Evolutionary conservation across 2,113 vertebrate species (phyloP).

Genomic region (Zosterops pallidus): DNA sequence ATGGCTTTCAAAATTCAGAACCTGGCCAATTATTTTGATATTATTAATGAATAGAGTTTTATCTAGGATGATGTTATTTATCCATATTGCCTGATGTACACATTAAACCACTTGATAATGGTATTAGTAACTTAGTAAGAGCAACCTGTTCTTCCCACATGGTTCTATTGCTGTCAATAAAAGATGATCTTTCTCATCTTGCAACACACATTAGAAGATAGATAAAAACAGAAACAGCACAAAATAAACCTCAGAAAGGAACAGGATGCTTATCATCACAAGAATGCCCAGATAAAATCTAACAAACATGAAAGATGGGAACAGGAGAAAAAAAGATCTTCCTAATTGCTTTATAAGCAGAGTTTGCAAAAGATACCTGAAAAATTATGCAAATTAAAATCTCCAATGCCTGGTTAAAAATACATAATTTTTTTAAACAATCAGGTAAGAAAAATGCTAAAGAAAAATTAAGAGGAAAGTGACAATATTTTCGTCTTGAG

Average conservation of each 20-base stretch:
- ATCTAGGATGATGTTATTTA: background rate
- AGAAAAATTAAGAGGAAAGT: background rate
- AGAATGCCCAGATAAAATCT: conserved; percentile 30
- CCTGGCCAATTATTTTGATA: background rate
- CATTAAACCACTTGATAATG: background rate
- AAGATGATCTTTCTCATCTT: conserved; percentile 8
- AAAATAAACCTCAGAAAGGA: conserved; percentile 40
- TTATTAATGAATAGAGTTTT: background rate
- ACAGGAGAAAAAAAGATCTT: background rate
- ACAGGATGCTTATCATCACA: background rate
- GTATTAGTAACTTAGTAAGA: background rate
- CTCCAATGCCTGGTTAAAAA: background rate
- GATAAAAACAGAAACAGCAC: conserved; percentile 23
- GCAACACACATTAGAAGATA: background rate
- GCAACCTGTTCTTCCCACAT: background rate
- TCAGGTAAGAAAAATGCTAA: background rate
- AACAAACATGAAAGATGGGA: background rate
- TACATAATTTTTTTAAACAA: background rate
- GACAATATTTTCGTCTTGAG: background rate
- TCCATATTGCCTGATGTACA: background rate
- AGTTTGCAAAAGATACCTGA: background rate
- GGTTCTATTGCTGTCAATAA: conserved; percentile 8
- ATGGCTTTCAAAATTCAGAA: background rate
- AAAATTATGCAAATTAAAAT: background rate
- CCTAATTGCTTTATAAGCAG: conserved; percentile 12